These are phyloP conservation scores for Lycodopsis pacificus DNA, from an alignment of 2,797 vertebrate genomes.

Conservation along the genomic window DNA sequence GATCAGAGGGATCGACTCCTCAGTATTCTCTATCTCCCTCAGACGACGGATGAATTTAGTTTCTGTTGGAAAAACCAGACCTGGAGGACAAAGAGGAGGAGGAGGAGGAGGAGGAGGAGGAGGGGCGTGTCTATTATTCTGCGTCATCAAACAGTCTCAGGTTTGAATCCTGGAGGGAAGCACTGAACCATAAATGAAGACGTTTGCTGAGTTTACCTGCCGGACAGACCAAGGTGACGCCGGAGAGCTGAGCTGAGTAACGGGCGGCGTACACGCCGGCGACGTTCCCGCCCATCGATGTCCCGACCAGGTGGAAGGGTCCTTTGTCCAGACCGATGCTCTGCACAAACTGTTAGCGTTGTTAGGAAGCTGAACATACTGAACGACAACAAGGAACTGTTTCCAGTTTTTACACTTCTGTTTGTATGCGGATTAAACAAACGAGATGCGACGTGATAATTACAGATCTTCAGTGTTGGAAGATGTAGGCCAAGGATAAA, in stretches of 20 bases:
- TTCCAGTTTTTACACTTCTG: too few relatives aligned
- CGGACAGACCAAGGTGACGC: constrained; percentile 69
- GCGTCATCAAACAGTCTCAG: neutral
- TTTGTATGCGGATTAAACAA: too few relatives aligned
- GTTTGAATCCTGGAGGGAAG: neutral
- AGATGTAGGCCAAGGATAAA: too few relatives aligned
- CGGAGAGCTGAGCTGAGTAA: constrained; percentile 45
- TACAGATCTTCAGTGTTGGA: too few relatives aligned
- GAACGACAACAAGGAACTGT: too few relatives aligned
- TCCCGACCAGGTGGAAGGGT: constrained; percentile 71
- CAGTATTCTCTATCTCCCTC: constrained; percentile 60
- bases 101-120: neutral
- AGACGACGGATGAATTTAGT: constrained; percentile 61
- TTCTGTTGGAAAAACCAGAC: constrained; percentile 68
- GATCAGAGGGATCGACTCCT: constrained; percentile 64
- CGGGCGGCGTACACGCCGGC: constrained; percentile 71
- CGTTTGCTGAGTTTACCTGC: constrained; percentile 59
- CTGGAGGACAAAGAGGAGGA: constrained; percentile 39
- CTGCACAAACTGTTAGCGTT: constrained; percentile 58
- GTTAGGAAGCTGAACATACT: too few relatives aligned
- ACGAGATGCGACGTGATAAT: accelerated
- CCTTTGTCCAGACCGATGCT: constrained; percentile 66
- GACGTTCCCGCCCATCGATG: constrained; percentile 75
- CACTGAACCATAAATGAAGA: too few relatives aligned
- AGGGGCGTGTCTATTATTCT: neutral